A percentile compares a stretch with the other conserved stretches of the same genome.
phyloP scores from a whole-genome alignment of 2,113 vertebrate species.

The Micromys minutus region DNA sequence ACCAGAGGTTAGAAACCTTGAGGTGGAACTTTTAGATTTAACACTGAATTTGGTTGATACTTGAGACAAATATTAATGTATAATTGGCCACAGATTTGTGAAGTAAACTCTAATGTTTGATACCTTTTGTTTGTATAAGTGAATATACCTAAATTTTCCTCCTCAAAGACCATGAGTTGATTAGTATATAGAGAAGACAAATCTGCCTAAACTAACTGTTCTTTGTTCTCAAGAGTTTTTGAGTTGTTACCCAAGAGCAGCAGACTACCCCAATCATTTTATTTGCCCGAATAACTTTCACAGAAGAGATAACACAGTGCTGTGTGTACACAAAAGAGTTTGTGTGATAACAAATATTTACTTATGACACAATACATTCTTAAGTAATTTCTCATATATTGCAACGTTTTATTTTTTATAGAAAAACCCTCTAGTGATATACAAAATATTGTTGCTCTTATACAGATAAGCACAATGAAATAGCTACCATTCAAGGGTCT shows the following conservation, averaged over 20 bases:
- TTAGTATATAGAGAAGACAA: neutral
- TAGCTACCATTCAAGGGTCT: constrained; percentile 8
- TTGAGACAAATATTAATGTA: neutral
- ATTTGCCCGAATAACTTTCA: constrained; percentile 13
- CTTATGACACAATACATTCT: constrained; percentile 27
- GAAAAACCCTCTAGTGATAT: constrained; percentile 33
- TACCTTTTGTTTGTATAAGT: neutral
- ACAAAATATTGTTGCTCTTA: constrained; percentile 57
- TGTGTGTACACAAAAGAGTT: constrained; percentile 8
- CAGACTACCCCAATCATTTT: constrained; percentile 16
- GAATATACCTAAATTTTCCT: constrained; percentile 10
- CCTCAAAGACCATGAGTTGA: neutral
- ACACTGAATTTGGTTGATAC: neutral
- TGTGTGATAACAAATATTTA: constrained; percentile 54
- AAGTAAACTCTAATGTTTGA: neutral
- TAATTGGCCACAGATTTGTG: neutral
- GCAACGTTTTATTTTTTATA: constrained; percentile 41
- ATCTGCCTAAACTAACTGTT: neutral
- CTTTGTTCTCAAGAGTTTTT: constrained; percentile 43
- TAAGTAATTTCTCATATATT: constrained; percentile 40
- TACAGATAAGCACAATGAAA: constrained; percentile 56
- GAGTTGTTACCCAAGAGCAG: neutral
- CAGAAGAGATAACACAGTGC: neutral
- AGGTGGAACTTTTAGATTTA: neutral
- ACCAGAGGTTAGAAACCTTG: neutral